Evolutionary conservation across 2,113 vertebrate genomes (phyloP).

Genomic region (Lasiurus borealis): DNA sequence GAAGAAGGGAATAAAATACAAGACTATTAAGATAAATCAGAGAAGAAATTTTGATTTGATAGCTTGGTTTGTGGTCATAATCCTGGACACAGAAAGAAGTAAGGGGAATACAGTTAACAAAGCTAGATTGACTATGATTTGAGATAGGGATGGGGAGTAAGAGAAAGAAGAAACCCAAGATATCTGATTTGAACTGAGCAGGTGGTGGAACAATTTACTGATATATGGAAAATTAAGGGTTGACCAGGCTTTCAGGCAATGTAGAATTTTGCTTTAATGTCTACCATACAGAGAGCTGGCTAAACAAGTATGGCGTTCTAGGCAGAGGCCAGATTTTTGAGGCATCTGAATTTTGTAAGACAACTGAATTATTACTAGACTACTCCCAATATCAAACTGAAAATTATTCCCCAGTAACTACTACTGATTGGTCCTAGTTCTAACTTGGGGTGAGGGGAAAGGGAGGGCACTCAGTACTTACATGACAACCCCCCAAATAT

Average conservation of each 20-base stretch:
- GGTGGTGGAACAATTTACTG: background rate
- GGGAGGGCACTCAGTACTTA: background rate
- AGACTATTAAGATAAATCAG: background rate
- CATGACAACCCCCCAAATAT: background rate
- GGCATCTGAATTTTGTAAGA: background rate
- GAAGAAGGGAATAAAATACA: background rate
- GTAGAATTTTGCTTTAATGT: background rate
- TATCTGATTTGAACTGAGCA: background rate
- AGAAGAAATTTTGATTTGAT: background rate
- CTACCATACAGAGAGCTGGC: background rate
- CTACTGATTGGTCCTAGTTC: background rate
- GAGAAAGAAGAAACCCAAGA: background rate
- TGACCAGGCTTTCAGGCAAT: background rate
- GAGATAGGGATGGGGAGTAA: background rate
- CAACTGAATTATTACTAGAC: background rate
- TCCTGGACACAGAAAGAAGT: background rate
- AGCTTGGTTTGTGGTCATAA: background rate
- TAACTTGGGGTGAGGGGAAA: accelerated
- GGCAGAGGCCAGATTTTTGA: background rate
- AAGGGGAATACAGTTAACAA: background rate
- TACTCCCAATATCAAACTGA: background rate
- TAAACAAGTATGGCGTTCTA: background rate
- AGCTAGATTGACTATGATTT: background rate
- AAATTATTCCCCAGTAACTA: background rate
- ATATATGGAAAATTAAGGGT: background rate